Conservation (phyloP, 2,113 vertebrate species). For the Gambusia affinis region DNA sequence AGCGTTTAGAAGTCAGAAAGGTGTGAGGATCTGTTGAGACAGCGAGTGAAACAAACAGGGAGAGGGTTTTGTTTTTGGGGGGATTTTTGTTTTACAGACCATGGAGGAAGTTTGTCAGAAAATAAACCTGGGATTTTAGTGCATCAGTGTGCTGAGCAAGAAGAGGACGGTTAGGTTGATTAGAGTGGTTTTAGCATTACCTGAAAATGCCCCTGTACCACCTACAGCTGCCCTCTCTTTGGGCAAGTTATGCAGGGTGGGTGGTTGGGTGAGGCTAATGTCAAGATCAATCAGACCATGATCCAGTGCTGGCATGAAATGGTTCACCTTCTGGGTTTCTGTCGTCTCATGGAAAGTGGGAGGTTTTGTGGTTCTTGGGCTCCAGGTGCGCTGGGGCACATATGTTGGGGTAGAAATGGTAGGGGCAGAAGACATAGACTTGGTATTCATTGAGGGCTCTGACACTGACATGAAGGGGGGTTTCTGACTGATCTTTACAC, state of each 20-base stretch:
- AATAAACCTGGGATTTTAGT: conserved; percentile 71
- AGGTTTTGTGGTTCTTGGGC: conserved; percentile 54
- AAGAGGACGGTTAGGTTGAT: conserved; percentile 67
- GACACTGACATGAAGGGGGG: conserved; percentile 25
- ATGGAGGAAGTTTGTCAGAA: conserved; percentile 58
- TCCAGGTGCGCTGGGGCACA: conserved; percentile 54
- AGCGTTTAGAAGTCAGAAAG: conserved; percentile 51
- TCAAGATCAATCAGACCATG: conserved; percentile 67
- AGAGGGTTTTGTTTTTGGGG: conserved; percentile 55
- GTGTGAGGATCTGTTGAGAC: conserved; percentile 60
- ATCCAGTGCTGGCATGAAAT: conserved; percentile 72
- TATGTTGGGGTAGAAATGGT: conserved; percentile 29
- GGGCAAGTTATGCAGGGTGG: conserved; percentile 74
- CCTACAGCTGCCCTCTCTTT: conserved; percentile 83
- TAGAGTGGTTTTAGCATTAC: conserved; percentile 70
- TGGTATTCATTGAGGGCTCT: conserved; percentile 28
- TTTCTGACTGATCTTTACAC: conserved; percentile 59
- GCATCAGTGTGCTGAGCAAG: conserved; percentile 61
- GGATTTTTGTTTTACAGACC: conserved; percentile 54
- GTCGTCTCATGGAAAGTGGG: conserved; percentile 16
- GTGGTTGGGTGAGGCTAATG: conserved; percentile 58
- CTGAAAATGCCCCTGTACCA: conserved; percentile 68
- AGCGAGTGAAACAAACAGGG: conserved; percentile 58
- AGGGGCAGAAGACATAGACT: conserved; percentile 1
- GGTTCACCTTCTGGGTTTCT: conserved; percentile 46